phyloP scores from a whole-genome alignment of 2,888 invertebrate genomes.

The Latrodectus elegans region DNA sequence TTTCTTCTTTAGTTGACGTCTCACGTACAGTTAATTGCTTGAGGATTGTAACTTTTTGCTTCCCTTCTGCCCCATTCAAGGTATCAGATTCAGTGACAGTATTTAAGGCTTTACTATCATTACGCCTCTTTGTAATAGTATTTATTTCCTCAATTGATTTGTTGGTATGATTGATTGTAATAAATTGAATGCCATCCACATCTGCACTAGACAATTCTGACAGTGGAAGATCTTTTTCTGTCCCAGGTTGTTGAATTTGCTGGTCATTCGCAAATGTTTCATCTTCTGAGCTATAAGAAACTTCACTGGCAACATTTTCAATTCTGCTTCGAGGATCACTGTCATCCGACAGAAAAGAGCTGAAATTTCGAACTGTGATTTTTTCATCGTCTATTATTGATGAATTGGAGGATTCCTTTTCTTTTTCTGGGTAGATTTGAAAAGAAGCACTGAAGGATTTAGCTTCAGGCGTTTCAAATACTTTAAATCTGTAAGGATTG shows the following conservation, averaged over 20 bases:
- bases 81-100: background rate
- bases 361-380: background rate
- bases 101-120: background rate
- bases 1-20: conserved; percentile 35
- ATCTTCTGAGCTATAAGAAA: no score
- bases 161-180: background rate
- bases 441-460: no score
- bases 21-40: conserved; percentile 33
- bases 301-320: background rate
- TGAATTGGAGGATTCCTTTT: no score
- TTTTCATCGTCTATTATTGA: background rate
- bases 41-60: conserved; percentile 38
- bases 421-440: no score
- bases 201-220: background rate
- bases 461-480: no score
- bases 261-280: no score
- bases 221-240: background rate
- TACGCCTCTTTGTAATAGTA: background rate
- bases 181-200: background rate
- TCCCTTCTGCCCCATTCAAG: conserved; percentile 7
- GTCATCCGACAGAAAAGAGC: background rate
- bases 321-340: background rate
- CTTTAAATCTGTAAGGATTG: no score
- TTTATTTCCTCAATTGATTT: background rate
- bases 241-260: background rate